phyloP scores from a whole-genome alignment of 2,888 invertebrate species.

The Spatulosminthurus flaviceps region DNA sequence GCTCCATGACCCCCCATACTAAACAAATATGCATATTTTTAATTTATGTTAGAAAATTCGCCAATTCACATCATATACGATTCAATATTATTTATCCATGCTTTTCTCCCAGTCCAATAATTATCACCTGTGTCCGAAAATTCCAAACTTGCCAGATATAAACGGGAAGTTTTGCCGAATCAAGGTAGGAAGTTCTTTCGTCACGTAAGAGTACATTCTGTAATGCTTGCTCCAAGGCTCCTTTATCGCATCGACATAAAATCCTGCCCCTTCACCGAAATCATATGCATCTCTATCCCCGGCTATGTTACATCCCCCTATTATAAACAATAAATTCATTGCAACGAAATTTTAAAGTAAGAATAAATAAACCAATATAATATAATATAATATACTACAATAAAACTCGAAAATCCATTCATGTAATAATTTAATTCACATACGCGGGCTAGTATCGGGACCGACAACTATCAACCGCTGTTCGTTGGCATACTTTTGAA shows the following conservation, averaged over 20 bases:
- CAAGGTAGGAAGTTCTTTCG: slow-evolving; percentile 81
- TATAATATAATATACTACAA: no score
- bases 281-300: slow-evolving; percentile 94
- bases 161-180: slow-evolving; percentile 80
- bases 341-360: no score
- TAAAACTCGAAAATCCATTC: no score
- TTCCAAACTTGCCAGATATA: slow-evolving; percentile 61
- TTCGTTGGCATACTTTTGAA: slow-evolving; percentile 88
- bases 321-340: no score
- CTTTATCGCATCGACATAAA: slow-evolving; percentile 90
- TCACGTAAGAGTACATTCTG: slow-evolving; percentile 95
- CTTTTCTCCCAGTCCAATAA: no score
- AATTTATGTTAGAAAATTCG: not conserved
- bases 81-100: not conserved
- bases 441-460: slow-evolving; percentile 93
- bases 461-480: slow-evolving; percentile 87
- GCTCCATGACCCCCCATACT: slow-evolving; percentile 99
- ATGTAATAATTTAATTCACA: slow-evolving; percentile 21
- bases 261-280: slow-evolving; percentile 95
- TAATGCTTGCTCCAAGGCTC: slow-evolving; percentile 94
- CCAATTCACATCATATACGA: not conserved
- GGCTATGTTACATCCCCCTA: slow-evolving; percentile 75
- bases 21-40: slow-evolving; percentile 61
- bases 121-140: slow-evolving; percentile 69
- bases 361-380: not conserved